phyloP scores from a whole-genome alignment of 2,113 vertebrate species.

The Rhagologus leucostigma region DNA sequence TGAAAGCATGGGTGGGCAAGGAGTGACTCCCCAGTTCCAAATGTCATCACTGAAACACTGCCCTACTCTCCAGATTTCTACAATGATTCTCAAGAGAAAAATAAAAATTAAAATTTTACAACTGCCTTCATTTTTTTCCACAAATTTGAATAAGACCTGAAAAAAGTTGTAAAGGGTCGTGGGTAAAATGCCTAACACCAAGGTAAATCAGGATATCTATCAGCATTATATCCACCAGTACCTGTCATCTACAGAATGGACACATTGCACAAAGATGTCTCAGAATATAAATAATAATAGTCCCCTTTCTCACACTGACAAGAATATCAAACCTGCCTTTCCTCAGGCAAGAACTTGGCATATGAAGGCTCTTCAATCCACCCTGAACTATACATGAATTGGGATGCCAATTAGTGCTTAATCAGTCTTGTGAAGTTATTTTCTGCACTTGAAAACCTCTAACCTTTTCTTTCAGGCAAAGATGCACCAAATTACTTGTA shows the following conservation, averaged over 20 bases:
- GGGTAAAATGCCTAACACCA: not conserved
- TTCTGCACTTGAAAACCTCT: conserved; percentile 46
- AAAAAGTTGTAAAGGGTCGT: not conserved
- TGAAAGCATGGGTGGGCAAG: not conserved
- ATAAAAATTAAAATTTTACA: not conserved
- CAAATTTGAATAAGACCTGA: not conserved
- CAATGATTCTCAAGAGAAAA: not conserved
- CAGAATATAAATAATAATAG: conserved; percentile 47
- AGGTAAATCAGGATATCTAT: not conserved
- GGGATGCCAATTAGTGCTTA: conserved; percentile 45
- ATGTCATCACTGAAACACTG: not conserved
- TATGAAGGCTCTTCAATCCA: conserved; percentile 50
- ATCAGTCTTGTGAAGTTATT: not conserved
- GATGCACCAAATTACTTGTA: not conserved
- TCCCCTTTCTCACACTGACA: not conserved
- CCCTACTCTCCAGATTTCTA: not conserved
- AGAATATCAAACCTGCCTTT: conserved; percentile 45
- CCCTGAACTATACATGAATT: not conserved
- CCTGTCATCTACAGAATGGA: conserved; percentile 1
- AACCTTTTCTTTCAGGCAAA: conserved; percentile 31
- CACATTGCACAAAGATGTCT: not conserved
- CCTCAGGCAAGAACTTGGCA: conserved; percentile 57
- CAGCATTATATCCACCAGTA: not conserved
- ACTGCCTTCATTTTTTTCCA: not conserved
- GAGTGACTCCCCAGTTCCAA: not conserved